phyloP scores from a whole-genome alignment of 2,113 vertebrate species.

The Salminus brasiliensis region DNA sequence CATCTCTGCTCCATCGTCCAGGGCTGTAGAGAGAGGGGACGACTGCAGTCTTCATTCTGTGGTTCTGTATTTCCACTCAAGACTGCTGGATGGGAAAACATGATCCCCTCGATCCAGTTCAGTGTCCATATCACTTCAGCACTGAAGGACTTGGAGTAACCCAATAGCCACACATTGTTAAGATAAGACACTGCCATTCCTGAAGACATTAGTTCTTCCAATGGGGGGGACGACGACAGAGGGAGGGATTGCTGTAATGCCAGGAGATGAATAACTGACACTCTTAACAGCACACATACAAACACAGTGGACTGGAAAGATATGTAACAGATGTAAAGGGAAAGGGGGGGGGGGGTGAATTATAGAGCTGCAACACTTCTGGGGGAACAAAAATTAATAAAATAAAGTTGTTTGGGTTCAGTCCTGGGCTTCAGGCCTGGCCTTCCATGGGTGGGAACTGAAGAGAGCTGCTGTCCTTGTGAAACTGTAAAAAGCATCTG shows the following conservation, averaged over 20 bases:
- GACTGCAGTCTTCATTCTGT: conserved; percentile 25
- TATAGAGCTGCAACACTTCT: conserved; percentile 1
- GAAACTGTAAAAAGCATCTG: neutral
- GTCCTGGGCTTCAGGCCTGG: neutral
- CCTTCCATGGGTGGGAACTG: conserved; percentile 10
- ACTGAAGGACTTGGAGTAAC: neutral
- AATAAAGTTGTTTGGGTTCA: too few relatives aligned
- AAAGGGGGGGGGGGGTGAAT: conserved; percentile 39
- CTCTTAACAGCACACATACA: conserved; percentile 54
- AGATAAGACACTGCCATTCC: conserved; percentile 15
- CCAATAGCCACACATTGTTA: conserved; percentile 4
- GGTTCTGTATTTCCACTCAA: conserved; percentile 32
- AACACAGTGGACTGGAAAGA: conserved; percentile 63
- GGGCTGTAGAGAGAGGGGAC: conserved; percentile 57
- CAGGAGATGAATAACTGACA: conserved; percentile 9
- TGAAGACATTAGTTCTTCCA: neutral
- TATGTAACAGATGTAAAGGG: conserved; percentile 49
- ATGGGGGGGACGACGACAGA: conserved; percentile 22
- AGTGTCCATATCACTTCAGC: conserved; percentile 22
- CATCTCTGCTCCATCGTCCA: conserved; percentile 61
- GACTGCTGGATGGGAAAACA: conserved; percentile 13
- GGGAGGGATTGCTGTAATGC: conserved; percentile 20
- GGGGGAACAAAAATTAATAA: too few relatives aligned
- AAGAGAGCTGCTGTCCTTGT: conserved; percentile 16
- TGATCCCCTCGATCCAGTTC: neutral